phyloP scores from a whole-genome alignment of 2,888 invertebrate species.

The Formica aserva region DNA sequence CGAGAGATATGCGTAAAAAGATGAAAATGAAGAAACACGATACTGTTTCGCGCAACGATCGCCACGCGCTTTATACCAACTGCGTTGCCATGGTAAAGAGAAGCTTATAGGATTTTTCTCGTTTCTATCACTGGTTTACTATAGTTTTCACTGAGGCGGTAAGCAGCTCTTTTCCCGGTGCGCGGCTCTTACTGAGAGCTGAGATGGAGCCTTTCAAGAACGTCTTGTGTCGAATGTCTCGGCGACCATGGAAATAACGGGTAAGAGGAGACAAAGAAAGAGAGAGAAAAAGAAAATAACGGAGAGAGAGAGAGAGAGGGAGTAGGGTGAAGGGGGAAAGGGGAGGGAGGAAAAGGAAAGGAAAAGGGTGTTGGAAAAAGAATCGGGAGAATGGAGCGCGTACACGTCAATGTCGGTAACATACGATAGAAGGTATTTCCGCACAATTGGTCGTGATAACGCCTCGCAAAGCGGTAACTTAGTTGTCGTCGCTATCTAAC shows the following conservation, averaged over 20 bases:
- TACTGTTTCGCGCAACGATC: constrained; percentile 42
- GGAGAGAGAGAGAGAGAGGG: background rate
- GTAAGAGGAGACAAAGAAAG: background rate
- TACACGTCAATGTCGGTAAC: constrained; percentile 47
- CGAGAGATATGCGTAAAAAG: constrained; percentile 10
- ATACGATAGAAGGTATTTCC: constrained; percentile 47
- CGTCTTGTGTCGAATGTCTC: constrained; percentile 68
- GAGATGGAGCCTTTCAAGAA: constrained; percentile 67
- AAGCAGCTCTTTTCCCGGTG: constrained; percentile 66
- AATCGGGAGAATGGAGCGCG: constrained; percentile 18
- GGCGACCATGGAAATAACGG: constrained; percentile 47
- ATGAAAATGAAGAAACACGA: constrained; percentile 10
- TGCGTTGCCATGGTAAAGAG: constrained; percentile 67
- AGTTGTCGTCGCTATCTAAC: constrained; percentile 53
- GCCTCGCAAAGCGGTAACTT: constrained; percentile 41
- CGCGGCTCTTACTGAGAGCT: constrained; percentile 57
- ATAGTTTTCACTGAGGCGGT: constrained; percentile 61
- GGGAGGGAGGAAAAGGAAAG: background rate
- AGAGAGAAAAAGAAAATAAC: constrained; percentile 15
- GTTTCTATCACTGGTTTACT: constrained; percentile 68
- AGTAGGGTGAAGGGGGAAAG: background rate
- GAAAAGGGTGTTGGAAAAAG: constrained; percentile 1
- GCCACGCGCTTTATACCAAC: constrained; percentile 61
- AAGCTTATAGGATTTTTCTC: constrained; percentile 72
- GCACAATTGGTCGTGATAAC: constrained; percentile 54